Evolutionary conservation across 2,797 vertebrate genomes (phyloP).

Genomic region (Myotis findleyi): DNA sequence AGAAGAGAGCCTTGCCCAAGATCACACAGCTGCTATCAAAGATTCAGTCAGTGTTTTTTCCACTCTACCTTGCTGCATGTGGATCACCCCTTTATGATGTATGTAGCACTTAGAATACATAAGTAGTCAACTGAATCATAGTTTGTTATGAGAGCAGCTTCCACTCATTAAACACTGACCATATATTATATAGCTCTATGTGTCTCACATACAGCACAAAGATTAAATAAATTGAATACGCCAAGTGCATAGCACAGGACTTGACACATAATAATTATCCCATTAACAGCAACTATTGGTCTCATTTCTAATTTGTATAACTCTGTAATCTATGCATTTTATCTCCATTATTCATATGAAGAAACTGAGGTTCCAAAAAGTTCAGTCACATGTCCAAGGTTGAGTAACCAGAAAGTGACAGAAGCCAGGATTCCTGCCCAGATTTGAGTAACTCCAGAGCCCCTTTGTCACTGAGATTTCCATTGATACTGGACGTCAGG

Average conservation of each 20-base stretch:
- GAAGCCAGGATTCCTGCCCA: neutral
- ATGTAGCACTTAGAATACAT: neutral
- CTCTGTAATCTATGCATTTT: conserved; percentile 12
- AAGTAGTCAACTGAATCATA: neutral
- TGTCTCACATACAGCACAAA: neutral
- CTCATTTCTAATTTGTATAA: conserved; percentile 30
- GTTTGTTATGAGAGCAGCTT: neutral
- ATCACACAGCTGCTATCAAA: neutral
- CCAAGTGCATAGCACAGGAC: neutral
- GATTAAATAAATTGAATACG: neutral
- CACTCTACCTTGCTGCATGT: neutral
- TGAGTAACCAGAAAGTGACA: neutral
- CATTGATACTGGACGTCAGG: conserved; percentile 37
- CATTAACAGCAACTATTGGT: conserved; percentile 29
- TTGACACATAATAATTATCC: neutral
- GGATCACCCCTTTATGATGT: neutral
- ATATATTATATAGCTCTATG: neutral
- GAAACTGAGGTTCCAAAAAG: conserved; percentile 37
- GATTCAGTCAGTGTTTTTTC: neutral
- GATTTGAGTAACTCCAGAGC: neutral
- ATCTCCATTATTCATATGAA: conserved; percentile 20
- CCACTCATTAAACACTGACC: conserved; percentile 13
- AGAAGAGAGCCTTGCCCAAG: neutral
- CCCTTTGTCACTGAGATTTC: neutral
- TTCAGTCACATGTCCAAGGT: neutral